These are phyloP conservation scores for Cottus gobio DNA, from an alignment of 2,113 vertebrate species.

Conservation along the genomic window DNA sequence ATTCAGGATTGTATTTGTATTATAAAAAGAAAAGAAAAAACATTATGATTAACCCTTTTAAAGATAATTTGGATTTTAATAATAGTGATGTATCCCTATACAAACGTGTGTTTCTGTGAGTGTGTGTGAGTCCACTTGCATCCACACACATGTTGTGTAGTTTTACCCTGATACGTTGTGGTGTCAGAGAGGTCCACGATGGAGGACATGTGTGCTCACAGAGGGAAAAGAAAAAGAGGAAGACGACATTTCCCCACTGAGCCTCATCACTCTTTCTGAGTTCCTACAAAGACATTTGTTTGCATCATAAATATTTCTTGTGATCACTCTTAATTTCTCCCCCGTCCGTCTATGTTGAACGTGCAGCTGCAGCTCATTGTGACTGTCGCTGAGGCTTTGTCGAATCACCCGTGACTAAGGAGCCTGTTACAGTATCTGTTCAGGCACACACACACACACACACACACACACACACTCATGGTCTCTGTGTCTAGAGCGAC, in stretches of 20 bases:
- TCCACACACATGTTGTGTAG: background rate
- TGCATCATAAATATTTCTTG: background rate
- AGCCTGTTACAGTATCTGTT: slow-evolving; percentile 66
- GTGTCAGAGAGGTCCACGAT: background rate
- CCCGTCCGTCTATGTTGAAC: slow-evolving; percentile 13
- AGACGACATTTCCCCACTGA: background rate
- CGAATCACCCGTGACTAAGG: slow-evolving; percentile 67
- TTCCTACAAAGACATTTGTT: background rate
- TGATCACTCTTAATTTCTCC: background rate
- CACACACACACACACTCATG: slow-evolving; percentile 21
- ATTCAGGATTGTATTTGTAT: too few relatives aligned
- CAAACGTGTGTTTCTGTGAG: background rate
- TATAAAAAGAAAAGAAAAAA: too few relatives aligned
- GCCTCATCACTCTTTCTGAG: background rate
- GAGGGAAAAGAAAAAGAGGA: slow-evolving; percentile 14
- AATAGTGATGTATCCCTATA: background rate
- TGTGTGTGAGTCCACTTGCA: slow-evolving; percentile 13
- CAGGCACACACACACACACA: slow-evolving; percentile 26
- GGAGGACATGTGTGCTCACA: background rate
- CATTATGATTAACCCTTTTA: too few relatives aligned
- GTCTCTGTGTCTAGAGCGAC: slow-evolving; percentile 61
- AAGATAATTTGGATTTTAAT: too few relatives aligned
- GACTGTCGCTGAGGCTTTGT: slow-evolving; percentile 59
- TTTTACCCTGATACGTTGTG: background rate
- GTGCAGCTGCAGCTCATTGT: slow-evolving; percentile 54